These are phyloP conservation scores for Enteromius anoplus DNA, from an alignment of 2,797 vertebrate genomes.

Conservation along the genomic window DNA sequence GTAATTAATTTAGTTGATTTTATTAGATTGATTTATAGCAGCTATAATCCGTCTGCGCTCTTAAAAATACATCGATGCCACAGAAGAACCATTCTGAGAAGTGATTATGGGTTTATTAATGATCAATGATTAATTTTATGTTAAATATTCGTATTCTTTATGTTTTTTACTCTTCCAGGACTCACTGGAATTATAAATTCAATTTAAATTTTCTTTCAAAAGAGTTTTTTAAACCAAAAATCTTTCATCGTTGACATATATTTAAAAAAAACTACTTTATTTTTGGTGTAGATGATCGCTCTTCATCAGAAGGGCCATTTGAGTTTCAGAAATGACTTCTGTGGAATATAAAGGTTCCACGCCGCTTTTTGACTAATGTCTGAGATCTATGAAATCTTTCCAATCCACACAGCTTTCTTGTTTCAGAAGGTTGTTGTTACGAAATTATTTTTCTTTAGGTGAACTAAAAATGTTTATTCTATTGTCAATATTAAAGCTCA, in stretches of 20 bases:
- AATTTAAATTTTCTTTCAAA: too few relatives aligned
- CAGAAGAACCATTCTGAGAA: not conserved
- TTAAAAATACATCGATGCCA: not conserved
- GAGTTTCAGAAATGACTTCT: not conserved
- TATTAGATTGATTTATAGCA: not conserved
- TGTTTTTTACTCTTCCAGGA: not conserved
- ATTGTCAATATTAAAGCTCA: not conserved
- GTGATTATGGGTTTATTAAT: not conserved
- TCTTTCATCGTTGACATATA: not conserved
- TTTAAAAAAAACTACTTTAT: not conserved
- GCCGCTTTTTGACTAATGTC: not conserved
- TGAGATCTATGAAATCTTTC: not conserved
- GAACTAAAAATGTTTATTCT: not conserved
- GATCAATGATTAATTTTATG: not conserved
- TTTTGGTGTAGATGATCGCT: not conserved
- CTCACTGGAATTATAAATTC: not conserved
- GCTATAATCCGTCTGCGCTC: not conserved
- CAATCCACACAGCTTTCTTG: not conserved
- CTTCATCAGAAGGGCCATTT: not conserved
- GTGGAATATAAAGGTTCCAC: not conserved
- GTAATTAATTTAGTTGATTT: not conserved
- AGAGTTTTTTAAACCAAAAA: not conserved
- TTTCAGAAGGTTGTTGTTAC: not conserved
- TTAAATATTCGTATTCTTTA: not conserved
- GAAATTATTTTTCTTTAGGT: not conserved